phyloP scores from a whole-genome alignment of 2,797 vertebrate genomes.

The Myiotriccus ornatus region DNA sequence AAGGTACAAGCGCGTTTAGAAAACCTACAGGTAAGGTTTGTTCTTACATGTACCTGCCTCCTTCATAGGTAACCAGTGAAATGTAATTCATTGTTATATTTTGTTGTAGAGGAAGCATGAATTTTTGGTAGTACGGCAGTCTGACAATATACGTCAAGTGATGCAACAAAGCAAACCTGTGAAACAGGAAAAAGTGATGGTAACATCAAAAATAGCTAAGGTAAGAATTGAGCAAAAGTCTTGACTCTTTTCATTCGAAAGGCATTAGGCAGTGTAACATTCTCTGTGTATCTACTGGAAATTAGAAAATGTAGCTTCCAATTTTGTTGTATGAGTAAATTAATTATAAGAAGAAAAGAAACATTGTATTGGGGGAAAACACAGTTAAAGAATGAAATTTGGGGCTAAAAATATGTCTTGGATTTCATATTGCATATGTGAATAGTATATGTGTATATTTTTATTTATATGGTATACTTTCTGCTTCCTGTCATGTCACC shows the following conservation, averaged over 20 bases:
- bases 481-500: neutral
- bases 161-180: slow-evolving; percentile 64
- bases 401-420: neutral
- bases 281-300: neutral
- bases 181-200: slow-evolving; percentile 74
- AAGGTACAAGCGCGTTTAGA: slow-evolving; percentile 87
- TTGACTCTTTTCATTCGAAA: rapidly evolving
- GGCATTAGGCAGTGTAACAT: neutral
- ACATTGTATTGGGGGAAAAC: neutral
- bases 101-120: slow-evolving; percentile 83
- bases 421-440: neutral
- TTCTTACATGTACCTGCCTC: neutral
- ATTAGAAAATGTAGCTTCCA: neutral
- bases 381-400: neutral
- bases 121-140: slow-evolving; percentile 69
- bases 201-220: slow-evolving; percentile 71
- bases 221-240: slow-evolving; percentile 61
- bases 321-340: neutral
- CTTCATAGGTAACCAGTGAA: neutral
- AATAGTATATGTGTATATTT: neutral
- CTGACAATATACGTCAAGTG: slow-evolving; percentile 56
- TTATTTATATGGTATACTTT: neutral
- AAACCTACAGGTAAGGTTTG: slow-evolving; percentile 84
- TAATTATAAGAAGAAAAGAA: neutral
- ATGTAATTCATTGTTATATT: slow-evolving; percentile 3